A percentile compares a stretch with the other conserved stretches of the same genome.
phyloP scores from a whole-genome alignment of 2,797 vertebrate genomes.

The Poeciliopsis presidionis region DNA sequence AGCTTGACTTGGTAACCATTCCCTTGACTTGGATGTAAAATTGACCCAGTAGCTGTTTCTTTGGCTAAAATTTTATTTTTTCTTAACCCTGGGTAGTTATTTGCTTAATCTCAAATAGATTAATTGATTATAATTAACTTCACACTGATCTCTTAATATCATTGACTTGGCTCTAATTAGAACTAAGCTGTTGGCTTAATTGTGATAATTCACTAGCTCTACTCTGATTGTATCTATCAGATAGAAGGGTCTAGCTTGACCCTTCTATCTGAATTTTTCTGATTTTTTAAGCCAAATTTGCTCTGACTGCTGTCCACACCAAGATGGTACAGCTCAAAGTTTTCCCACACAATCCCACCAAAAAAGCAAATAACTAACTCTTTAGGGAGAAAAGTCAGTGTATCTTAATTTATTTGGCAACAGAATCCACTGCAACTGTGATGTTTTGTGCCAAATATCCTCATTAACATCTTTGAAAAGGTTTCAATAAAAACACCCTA shows the following conservation, averaged over 20 bases:
- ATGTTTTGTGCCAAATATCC: constrained; percentile 64
- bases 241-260: not conserved
- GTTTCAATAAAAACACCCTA: constrained; percentile 75
- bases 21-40: not conserved
- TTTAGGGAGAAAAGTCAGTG: constrained; percentile 44
- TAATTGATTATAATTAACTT: not conserved
- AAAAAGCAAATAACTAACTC: constrained; percentile 1
- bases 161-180: not conserved
- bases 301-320: not conserved
- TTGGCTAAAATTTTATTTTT: not conserved
- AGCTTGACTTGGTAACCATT: not conserved
- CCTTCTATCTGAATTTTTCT: not conserved
- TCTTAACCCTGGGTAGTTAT: not conserved
- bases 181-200: not conserved
- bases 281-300: not conserved
- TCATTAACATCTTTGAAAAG: constrained; percentile 39
- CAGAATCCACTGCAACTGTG: constrained; percentile 44
- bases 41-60: not conserved
- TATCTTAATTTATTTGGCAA: constrained; percentile 62
- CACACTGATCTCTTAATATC: not conserved
- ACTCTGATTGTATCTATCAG: not conserved
- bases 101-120: not conserved
- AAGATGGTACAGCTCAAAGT: not conserved
- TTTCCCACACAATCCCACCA: not conserved
- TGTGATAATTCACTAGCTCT: not conserved